These are phyloP conservation scores for Oreochromis tanganicae DNA, from an alignment of 2,113 vertebrate species.

Conservation along the genomic window DNA sequence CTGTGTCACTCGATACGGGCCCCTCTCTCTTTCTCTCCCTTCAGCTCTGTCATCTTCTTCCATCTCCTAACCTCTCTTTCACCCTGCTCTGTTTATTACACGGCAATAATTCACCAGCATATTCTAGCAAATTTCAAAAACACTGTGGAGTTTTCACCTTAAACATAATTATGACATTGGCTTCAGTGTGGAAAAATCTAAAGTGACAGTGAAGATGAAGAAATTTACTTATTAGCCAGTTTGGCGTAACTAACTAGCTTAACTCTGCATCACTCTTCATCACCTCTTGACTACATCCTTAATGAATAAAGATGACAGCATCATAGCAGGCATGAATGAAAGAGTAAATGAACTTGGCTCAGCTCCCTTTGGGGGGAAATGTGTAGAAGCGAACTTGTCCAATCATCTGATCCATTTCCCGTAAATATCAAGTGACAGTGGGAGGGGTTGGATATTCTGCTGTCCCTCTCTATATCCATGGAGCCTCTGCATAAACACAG, in stretches of 20 bases:
- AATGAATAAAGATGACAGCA: background rate
- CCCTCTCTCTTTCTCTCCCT: constrained; percentile 26
- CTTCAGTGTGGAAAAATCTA: background rate
- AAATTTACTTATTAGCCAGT: background rate
- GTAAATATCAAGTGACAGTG: constrained; percentile 42
- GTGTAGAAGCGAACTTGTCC: background rate
- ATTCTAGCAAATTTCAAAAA: background rate
- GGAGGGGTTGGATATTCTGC: constrained; percentile 22
- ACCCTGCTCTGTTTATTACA: background rate
- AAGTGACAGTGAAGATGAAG: background rate
- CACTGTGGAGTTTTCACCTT: background rate
- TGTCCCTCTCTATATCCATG: constrained; percentile 6
- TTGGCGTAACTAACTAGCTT: background rate
- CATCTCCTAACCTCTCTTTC: background rate
- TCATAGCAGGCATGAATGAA: background rate
- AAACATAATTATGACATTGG: background rate
- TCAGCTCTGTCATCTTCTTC: background rate
- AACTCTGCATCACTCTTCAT: background rate
- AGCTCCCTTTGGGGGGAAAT: background rate
- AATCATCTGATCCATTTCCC: constrained; percentile 41
- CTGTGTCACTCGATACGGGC: constrained; percentile 44
- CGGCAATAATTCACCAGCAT: background rate
- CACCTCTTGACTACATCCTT: background rate
- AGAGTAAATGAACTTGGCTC: background rate
- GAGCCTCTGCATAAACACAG: constrained; percentile 45